These are phyloP conservation scores for Salvator merianae DNA, from an alignment of 2,113 vertebrate genomes.

Conservation along the genomic window DNA sequence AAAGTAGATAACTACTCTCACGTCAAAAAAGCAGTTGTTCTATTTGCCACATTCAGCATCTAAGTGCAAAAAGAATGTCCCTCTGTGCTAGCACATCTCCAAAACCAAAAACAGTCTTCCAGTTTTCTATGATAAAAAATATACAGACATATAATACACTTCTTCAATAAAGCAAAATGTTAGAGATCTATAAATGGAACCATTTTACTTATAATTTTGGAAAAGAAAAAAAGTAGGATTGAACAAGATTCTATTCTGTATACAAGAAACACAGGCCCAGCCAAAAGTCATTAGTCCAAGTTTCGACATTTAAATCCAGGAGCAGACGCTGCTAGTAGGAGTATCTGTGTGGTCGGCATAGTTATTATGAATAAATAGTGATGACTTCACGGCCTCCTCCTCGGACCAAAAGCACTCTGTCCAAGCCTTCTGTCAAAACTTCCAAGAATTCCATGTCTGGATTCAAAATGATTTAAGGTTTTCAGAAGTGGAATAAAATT, in stretches of 20 bases:
- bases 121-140: constrained; percentile 11
- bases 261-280: constrained; percentile 18
- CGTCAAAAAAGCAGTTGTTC: neutral
- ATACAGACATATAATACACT: constrained; percentile 14
- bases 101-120: neutral
- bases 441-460: constrained; percentile 98
- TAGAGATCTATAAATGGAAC: constrained; percentile 22
- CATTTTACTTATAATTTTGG: neutral
- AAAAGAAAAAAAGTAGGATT: neutral
- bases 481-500: constrained; percentile 15
- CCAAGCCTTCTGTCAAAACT: constrained; percentile 92
- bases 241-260: constrained; percentile 31
- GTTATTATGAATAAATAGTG: constrained; percentile 91
- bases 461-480: constrained; percentile 69
- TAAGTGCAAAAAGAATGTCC: constrained; percentile 4
- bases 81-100: neutral
- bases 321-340: neutral
- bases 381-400: constrained; percentile 95
- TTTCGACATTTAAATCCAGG: neutral
- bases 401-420: constrained; percentile 90
- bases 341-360: neutral
- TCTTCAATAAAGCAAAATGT: constrained; percentile 20
- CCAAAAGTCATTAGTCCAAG: neutral
- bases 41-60: neutral
- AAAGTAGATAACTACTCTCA: constrained; percentile 1